Percentiles rank a stretch among this genome's conserved stretches.
phyloP scores from a whole-genome alignment of 1,140 invertebrate genomes.

The Oedothorax gibbosus region DNA sequence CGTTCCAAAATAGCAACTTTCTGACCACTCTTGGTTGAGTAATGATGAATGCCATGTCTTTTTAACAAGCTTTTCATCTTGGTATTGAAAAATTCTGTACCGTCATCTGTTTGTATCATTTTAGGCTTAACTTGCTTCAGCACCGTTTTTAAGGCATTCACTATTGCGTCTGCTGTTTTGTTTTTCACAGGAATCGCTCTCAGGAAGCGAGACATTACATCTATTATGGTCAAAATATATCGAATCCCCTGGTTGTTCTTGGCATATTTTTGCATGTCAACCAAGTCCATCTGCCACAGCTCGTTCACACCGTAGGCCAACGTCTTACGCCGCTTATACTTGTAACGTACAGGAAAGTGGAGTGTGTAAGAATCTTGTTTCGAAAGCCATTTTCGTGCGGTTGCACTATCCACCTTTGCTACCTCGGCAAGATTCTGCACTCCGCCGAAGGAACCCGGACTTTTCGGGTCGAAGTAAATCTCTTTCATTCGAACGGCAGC shows the following conservation, averaged over 20 bases:
- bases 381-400: neutral
- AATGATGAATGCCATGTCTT: neutral
- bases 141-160: neutral
- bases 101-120: slow-evolving; percentile 10
- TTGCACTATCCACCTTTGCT: neutral
- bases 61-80: slow-evolving; percentile 2
- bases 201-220: neutral
- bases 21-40: neutral
- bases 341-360: neutral
- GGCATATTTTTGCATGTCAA: neutral
- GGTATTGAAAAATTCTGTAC: neutral
- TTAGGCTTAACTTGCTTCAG: neutral
- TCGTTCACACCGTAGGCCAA: neutral
- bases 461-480: neutral
- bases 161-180: neutral
- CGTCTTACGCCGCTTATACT: neutral
- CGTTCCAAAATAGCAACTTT: slow-evolving; percentile 10
- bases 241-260: neutral
- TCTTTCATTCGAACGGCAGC: too few relatives aligned
- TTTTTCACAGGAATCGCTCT: neutral
- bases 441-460: neutral
- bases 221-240: neutral
- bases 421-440: neutral
- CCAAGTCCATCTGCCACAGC: neutral
- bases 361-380: neutral